phyloP scores from a whole-genome alignment of 2,888 invertebrate species.

The Amphiduros pacificus region DNA sequence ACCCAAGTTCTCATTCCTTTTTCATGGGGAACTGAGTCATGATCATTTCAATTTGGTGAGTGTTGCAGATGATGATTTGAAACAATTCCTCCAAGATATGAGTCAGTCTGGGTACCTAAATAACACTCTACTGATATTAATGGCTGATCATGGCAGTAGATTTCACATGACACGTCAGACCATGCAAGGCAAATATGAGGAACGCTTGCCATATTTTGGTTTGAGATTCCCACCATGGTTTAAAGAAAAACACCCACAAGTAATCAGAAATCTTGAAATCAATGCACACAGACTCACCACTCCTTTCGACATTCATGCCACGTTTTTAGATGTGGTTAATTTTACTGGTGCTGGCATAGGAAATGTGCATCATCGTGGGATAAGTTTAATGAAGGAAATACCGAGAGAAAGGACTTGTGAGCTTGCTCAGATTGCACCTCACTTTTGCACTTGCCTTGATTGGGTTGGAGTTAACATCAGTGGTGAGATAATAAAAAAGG shows the following conservation, averaged over 20 bases:
- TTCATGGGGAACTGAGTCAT: conserved; percentile 87
- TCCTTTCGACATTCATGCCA: conserved; percentile 87
- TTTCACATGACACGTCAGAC: conserved; percentile 82
- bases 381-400: conserved; percentile 51
- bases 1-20: conserved; percentile 83
- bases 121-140: conserved; percentile 80
- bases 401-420: conserved; percentile 78
- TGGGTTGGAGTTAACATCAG: conserved; percentile 71
- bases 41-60: conserved; percentile 78
- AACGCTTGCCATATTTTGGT: conserved; percentile 84
- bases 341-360: conserved; percentile 45
- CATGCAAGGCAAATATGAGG: conserved; percentile 87
- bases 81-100: conserved; percentile 65
- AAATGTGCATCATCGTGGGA: conserved; percentile 38
- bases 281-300: conserved; percentile 77
- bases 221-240: conserved; percentile 76
- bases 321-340: conserved; percentile 72
- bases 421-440: conserved; percentile 87
- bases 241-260: conserved; percentile 66
- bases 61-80: conserved; percentile 72
- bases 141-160: conserved; percentile 88
- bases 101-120: conserved; percentile 68
- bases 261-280: conserved; percentile 64
- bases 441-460: conserved; percentile 91
- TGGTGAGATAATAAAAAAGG: conserved; percentile 62